These are phyloP conservation scores for Nipponacmea schrenckii DNA, from an alignment of 2,888 invertebrate genomes.

Conservation along the genomic window DNA sequence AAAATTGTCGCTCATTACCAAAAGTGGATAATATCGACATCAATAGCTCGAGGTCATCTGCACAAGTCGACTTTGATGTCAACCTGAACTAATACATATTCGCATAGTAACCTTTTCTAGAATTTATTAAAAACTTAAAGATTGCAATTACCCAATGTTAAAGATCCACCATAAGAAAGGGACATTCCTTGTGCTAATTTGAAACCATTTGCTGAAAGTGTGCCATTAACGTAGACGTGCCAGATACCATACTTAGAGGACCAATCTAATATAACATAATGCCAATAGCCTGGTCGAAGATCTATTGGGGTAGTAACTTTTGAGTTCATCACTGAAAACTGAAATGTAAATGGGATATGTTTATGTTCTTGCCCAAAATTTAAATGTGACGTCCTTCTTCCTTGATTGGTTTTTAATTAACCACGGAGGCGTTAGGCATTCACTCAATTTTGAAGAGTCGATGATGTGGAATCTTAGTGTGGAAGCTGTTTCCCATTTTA, in stretches of 20 bases:
- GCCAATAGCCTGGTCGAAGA: slow-evolving; percentile 18
- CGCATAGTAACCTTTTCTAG: neutral
- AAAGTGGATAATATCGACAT: too few relatives aligned
- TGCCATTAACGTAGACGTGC: slow-evolving; percentile 24
- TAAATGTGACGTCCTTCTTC: slow-evolving; percentile 6
- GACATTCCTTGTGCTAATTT: neutral
- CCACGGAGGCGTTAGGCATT: neutral
- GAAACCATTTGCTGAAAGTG: slow-evolving; percentile 16
- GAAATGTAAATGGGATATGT: too few relatives aligned
- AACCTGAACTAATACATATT: neutral
- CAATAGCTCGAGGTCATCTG: too few relatives aligned
- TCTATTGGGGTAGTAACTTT: neutral
- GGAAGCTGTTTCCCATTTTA: too few relatives aligned
- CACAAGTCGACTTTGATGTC: too few relatives aligned
- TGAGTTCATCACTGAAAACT: too few relatives aligned
- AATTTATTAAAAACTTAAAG: neutral
- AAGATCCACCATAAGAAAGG: slow-evolving; percentile 12
- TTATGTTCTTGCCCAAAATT: slow-evolving; percentile 11
- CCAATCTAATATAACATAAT: slow-evolving; percentile 25
- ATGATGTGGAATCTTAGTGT: too few relatives aligned
- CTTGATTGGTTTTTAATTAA: neutral
- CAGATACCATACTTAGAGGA: slow-evolving; percentile 12
- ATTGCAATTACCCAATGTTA: slow-evolving; percentile 20
- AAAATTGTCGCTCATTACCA: neutral
- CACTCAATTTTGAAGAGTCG: too few relatives aligned